Percentiles rank a stretch among this genome's conserved stretches.
These are phyloP conservation scores for Euura saliciscinereae DNA, from an alignment of 1,140 invertebrate species.

Conservation along the genomic window DNA sequence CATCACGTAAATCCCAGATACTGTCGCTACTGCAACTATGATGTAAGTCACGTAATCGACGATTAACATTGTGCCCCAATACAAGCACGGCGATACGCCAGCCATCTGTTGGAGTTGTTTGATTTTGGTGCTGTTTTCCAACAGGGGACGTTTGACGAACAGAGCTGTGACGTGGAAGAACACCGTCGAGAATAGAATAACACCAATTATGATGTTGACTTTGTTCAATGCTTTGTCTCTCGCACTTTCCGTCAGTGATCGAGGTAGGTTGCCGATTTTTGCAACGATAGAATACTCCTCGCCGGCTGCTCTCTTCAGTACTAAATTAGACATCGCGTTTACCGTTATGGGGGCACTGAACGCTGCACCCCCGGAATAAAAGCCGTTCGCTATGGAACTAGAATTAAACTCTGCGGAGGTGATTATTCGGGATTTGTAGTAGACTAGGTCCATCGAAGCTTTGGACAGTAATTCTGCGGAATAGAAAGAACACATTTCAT, in stretches of 20 bases:
- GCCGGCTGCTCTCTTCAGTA: slow-evolving; percentile 41
- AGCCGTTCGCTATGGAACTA: slow-evolving; percentile 40
- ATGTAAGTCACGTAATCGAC: slow-evolving; percentile 52
- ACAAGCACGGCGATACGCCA: slow-evolving; percentile 61
- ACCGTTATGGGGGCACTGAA: slow-evolving; percentile 51
- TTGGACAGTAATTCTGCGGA: not conserved
- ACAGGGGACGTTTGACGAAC: slow-evolving; percentile 58
- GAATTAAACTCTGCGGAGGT: slow-evolving; percentile 49
- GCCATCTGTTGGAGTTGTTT: slow-evolving; percentile 70
- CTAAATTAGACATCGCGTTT: slow-evolving; percentile 47
- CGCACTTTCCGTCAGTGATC: slow-evolving; percentile 22
- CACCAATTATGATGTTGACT: not conserved
- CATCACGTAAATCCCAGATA: slow-evolving; percentile 30
- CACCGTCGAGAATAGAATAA: not conserved
- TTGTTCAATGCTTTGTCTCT: not conserved
- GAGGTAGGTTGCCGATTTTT: slow-evolving; percentile 45
- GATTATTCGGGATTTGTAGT: slow-evolving; percentile 47
- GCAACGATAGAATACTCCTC: slow-evolving; percentile 41
- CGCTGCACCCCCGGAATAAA: slow-evolving; percentile 49
- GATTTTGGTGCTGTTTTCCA: slow-evolving; percentile 52
- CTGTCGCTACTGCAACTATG: slow-evolving; percentile 22
- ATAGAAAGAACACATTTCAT: not conserved
- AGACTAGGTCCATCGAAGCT: slow-evolving; percentile 31
- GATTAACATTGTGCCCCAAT: slow-evolving; percentile 62
- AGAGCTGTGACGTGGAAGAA: not conserved